Percentiles rank a stretch among this genome's conserved stretches.
Evolutionary conservation across 1,140 invertebrate genomes (phyloP).

Genomic region (Apis cerana): DNA sequence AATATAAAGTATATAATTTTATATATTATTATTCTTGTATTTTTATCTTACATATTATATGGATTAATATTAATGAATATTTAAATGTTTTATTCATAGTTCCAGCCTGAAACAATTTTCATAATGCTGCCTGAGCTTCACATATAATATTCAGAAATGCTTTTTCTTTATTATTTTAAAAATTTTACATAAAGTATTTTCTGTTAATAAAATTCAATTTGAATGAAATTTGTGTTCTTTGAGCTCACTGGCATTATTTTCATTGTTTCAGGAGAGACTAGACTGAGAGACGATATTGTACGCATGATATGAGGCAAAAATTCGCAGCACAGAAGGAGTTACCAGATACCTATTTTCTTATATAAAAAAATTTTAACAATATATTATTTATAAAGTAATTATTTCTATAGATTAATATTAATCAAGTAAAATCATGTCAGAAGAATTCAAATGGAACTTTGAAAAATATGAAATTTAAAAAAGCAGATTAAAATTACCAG

Average conservation of each 20-base stretch:
- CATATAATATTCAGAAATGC: conserved; percentile 57
- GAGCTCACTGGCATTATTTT: conserved; percentile 81
- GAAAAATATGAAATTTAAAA: conserved; percentile 34
- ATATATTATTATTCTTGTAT: conserved; percentile 42
- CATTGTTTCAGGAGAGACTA: conserved; percentile 81
- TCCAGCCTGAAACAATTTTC: conserved; percentile 81
- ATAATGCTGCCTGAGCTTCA: conserved; percentile 80
- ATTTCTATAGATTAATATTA: conserved; percentile 36
- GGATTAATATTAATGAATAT: conserved; percentile 47
- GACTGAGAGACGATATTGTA: conserved; percentile 65
- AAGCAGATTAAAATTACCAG: conserved; percentile 4
- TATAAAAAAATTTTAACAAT: conserved; percentile 48
- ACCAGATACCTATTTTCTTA: conserved; percentile 50
- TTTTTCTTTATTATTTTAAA: conserved; percentile 62
- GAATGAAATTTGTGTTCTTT: conserved; percentile 47
- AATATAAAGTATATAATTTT: conserved; percentile 6
- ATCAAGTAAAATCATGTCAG: conserved; percentile 14
- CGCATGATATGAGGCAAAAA: conserved; percentile 63
- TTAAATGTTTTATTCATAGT: conserved; percentile 65
- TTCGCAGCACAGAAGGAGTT: conserved; percentile 59
- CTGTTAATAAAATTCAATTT: conserved; percentile 57
- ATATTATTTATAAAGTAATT: conserved; percentile 36
- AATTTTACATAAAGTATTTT: conserved; percentile 55
- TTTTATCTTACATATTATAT: conserved; percentile 45
- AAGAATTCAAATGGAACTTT: conserved; percentile 3